Base-by-base conservation (phyloP, 2,797 vertebrate species). In the Austrolebias charrua region DNA sequence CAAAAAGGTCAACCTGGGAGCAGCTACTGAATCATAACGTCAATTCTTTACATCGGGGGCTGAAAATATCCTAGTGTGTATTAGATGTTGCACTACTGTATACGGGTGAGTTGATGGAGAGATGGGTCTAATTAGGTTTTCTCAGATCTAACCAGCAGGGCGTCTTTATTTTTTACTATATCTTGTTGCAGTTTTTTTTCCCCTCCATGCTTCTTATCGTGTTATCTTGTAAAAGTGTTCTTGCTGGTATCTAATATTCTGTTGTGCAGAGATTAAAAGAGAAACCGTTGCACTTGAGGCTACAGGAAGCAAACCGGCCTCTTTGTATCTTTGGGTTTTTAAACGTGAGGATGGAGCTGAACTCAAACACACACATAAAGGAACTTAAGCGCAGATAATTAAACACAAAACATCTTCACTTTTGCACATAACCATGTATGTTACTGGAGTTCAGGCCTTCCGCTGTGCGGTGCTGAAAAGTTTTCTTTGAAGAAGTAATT, bases 1-100 rank as follows among this genome's bases (percentile, higher is more conserved):
- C 63, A 71, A 55, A 86, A 85, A 88, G 85, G 88, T 86, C 85
- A 83, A 48, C 0, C 33, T 12, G 43, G 78, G 78, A 82, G 9
- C 54, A 49, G 51, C 59, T 16, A 16, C 55, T n/a, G 73, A 76
- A 75, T 76, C 69, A 68, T 73, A 84, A 80, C 70, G 40, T 61
- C 53, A 58, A 63, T 62, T 69, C 20, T 60, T 43, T 49, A 40
- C 20, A 55, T 66, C 76, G 24, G 31, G 15, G 29, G 38, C 57
- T 51, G 53, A 18, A 58, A 51, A 18, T 3, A 15, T n/a, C 49
- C 10, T 49, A 31, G 14, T 28, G 28, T 6, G 31, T 7, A 1
- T 14, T 9, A 29, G n/a, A 35, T 13, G 11, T 28, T 24, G 6
- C 16, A 14, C n/a, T 20, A 10, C 2, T 10, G 31, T 46, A n/a